These are phyloP conservation scores for Pocillopora damicornis DNA, from an alignment of 64 coral and sea anemone species.

Conservation along the genomic window DNA sequence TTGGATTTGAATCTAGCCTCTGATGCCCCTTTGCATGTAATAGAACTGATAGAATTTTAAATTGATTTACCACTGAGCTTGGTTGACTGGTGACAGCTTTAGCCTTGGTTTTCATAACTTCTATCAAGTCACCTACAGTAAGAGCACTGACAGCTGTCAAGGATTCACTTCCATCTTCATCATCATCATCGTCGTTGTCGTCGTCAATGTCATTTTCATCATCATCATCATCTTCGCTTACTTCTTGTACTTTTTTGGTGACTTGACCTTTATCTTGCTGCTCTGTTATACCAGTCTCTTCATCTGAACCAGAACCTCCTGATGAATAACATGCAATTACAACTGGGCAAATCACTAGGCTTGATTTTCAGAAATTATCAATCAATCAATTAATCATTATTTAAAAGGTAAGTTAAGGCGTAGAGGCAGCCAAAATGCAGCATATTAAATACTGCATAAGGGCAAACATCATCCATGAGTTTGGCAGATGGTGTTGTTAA, in stretches of 20 bases:
- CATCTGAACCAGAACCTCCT: conserved; percentile 33
- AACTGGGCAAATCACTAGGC: neutral
- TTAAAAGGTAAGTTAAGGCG: too few relatives aligned
- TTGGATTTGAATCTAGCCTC: neutral
- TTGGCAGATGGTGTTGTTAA: too few relatives aligned
- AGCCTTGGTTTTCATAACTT: conserved; percentile 50
- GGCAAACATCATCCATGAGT: too few relatives aligned
- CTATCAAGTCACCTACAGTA: conserved; percentile 54
- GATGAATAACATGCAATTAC: neutral
- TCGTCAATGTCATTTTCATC: conserved; percentile 43
- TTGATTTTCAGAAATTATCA: neutral
- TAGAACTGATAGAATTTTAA: neutral
- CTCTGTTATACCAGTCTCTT: conserved; percentile 18
- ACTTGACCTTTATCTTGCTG: neutral
- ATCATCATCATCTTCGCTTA: conserved; percentile 32
- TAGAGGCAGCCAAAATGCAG: too few relatives aligned
- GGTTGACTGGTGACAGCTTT: neutral
- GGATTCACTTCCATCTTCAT: conserved; percentile 5
- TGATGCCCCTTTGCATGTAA: neutral
- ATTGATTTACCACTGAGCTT: conserved; percentile 34
- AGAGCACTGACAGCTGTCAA: neutral
- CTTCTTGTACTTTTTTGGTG: conserved; percentile 4
- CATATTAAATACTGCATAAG: too few relatives aligned
- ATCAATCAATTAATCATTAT: too few relatives aligned
- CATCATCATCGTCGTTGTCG: conserved; percentile 38